These are phyloP conservation scores for Scaptomyza flava DNA, from an alignment of 2,888 invertebrate genomes.

Conservation along the genomic window DNA sequence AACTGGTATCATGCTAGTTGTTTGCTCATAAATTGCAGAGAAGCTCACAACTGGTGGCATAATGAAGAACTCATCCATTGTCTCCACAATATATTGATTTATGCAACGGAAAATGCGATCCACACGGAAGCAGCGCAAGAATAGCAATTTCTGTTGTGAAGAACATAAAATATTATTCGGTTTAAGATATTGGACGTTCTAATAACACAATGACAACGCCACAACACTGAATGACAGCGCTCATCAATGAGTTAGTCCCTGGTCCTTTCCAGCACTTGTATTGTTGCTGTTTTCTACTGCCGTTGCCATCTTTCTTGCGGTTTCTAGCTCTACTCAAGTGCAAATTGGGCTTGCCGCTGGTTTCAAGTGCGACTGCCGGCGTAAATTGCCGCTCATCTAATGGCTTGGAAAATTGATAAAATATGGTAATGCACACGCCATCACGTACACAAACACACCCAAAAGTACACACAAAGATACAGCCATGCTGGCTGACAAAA, in stretches of 20 bases:
- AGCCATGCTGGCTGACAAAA: slow-evolving; percentile 70
- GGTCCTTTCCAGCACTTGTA: slow-evolving; percentile 46
- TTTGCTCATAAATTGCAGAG: slow-evolving; percentile 93
- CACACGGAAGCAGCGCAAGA: slow-evolving; percentile 94
- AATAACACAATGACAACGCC: slow-evolving; percentile 46
- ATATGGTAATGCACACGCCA: slow-evolving; percentile 78
- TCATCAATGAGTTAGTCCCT: slow-evolving; percentile 52
- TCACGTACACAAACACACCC: slow-evolving; percentile 34
- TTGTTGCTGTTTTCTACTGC: slow-evolving; percentile 34
- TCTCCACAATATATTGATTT: slow-evolving; percentile 91
- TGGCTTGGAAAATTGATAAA: slow-evolving; percentile 82
- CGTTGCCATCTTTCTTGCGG: slow-evolving; percentile 48
- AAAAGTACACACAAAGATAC: slow-evolving; percentile 31
- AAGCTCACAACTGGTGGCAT: slow-evolving; percentile 94
- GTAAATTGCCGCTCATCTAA: slow-evolving; percentile 79
- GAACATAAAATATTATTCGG: slow-evolving; percentile 39
- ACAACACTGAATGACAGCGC: slow-evolving; percentile 48
- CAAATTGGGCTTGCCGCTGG: slow-evolving; percentile 78
- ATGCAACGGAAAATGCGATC: slow-evolving; percentile 95
- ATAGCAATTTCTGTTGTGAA: slow-evolving; percentile 88
- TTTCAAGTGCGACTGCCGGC: slow-evolving; percentile 77
- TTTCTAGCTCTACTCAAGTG: slow-evolving; percentile 68
- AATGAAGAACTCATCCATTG: slow-evolving; percentile 95
- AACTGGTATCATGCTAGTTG: slow-evolving; percentile 92
- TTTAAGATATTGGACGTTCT: slow-evolving; percentile 46